phyloP scores from a whole-genome alignment of 1,140 invertebrate genomes.

The Heliothis subflexa region DNA sequence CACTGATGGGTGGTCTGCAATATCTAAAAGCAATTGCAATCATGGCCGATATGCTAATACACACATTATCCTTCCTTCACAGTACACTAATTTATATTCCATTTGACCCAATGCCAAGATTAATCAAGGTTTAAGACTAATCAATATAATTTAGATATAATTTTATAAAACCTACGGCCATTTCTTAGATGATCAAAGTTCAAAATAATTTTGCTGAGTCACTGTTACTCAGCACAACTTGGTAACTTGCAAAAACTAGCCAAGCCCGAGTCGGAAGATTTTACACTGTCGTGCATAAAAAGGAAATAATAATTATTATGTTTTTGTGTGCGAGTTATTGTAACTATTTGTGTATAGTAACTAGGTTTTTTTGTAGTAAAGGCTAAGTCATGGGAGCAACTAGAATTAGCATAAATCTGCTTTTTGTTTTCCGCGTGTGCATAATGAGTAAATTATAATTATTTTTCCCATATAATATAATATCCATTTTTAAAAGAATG shows the following conservation, averaged over 20 bases:
- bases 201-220: not conserved
- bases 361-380: not conserved
- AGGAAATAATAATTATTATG: constrained; percentile 10
- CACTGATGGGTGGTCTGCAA: too few species aligned
- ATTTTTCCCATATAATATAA: too few species aligned
- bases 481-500: too few species aligned
- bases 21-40: too few species aligned
- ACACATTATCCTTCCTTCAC: too few species aligned
- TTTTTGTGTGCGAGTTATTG: not conserved
- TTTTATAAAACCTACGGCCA: not conserved
- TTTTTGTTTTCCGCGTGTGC: not conserved
- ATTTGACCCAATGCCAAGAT: too few species aligned
- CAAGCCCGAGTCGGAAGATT: not conserved
- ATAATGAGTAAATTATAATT: too few species aligned
- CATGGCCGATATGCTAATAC: too few species aligned
- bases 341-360: not conserved
- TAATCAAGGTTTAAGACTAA: too few species aligned
- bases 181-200: constrained; percentile 1
- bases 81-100: too few species aligned
- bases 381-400: not conserved
- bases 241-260: not conserved
- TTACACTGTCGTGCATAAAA: not conserved
- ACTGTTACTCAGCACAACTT: not conserved
- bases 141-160: too few species aligned
- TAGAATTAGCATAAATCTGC: not conserved